Evolutionary conservation across 1,140 invertebrate genomes (phyloP).

Genomic region (Hyposmocoma kahamanoa): DNA sequence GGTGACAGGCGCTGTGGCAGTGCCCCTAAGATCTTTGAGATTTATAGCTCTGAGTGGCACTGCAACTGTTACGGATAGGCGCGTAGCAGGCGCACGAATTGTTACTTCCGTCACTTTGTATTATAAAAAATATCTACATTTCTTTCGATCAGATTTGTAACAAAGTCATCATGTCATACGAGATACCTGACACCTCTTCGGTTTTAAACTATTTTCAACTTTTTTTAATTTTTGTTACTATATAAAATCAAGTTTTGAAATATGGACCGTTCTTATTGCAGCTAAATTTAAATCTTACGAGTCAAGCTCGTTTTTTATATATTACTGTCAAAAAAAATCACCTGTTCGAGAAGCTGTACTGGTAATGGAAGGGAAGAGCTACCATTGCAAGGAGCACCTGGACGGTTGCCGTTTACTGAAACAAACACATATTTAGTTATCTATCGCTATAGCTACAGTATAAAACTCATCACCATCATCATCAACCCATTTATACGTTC

Average conservation of each 20-base stretch:
- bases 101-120: too few relatives aligned
- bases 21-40: too few relatives aligned
- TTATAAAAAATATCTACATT: too few relatives aligned
- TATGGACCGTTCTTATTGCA: conserved; percentile 14
- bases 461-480: neutral
- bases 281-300: neutral
- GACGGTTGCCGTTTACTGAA: conserved; percentile 32
- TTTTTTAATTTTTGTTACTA: neutral
- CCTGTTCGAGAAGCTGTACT: conserved; percentile 49
- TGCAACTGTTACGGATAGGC: too few relatives aligned
- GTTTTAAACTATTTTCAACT: neutral
- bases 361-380: conserved; percentile 42
- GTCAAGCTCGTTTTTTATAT: neutral
- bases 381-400: conserved; percentile 3
- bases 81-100: too few relatives aligned
- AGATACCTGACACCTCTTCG: too few relatives aligned
- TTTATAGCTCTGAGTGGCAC: too few relatives aligned
- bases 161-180: too few relatives aligned
- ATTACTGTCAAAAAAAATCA: conserved; percentile 14
- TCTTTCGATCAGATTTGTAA: too few relatives aligned
- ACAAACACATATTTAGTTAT: conserved; percentile 11
- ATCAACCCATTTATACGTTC: neutral
- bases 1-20: too few relatives aligned
- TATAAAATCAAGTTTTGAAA: neutral
- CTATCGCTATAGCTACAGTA: neutral